A percentile compares a stretch with the other conserved stretches of the same genome.
These are phyloP conservation scores for Chrysopilus asiliformis DNA, from an alignment of 2,888 invertebrate species.

Conservation along the genomic window DNA sequence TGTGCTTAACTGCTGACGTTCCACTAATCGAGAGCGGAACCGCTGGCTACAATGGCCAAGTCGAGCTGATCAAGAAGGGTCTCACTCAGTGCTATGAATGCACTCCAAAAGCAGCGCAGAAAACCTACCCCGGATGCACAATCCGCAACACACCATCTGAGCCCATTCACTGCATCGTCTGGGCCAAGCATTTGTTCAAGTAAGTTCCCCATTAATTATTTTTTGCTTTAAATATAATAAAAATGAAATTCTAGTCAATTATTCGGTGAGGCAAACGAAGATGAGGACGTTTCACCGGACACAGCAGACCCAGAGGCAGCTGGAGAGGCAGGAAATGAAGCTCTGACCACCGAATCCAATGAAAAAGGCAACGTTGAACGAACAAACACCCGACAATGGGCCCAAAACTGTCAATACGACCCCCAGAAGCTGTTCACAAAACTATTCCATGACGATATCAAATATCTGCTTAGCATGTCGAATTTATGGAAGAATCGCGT, in stretches of 20 bases:
- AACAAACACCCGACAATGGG: constrained; percentile 79
- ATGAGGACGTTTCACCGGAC: constrained; percentile 96
- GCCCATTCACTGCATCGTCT: constrained; percentile 97
- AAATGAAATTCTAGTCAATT: constrained; percentile 57
- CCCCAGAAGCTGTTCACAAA: constrained; percentile 79
- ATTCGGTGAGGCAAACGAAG: constrained; percentile 93
- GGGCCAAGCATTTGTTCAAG: constrained; percentile 99
- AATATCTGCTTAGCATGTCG: constrained; percentile 86
- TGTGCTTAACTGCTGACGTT: constrained; percentile 91
- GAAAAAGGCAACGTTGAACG: constrained; percentile 41
- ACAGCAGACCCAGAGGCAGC: constrained; percentile 87
- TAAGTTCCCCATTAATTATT: constrained; percentile 34
- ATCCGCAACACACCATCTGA: constrained; percentile 98
- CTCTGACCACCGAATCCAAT: constrained; percentile 33
- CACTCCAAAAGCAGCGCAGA: constrained; percentile 77
- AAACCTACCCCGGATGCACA: constrained; percentile 94
- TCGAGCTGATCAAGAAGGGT: constrained; percentile 74
- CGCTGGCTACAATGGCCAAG: constrained; percentile 93
- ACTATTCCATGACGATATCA: constrained; percentile 88
- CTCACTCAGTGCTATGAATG: constrained; percentile 96
- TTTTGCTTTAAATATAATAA: constrained; percentile 7
- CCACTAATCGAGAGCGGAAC: constrained; percentile 96
- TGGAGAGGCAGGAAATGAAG: constrained; percentile 50
- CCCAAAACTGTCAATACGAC: constrained; percentile 68
- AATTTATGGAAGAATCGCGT: constrained; percentile 88